Base-by-base conservation (phyloP, 1,140 invertebrate genomes). In the Zophobas atratus region DNA sequence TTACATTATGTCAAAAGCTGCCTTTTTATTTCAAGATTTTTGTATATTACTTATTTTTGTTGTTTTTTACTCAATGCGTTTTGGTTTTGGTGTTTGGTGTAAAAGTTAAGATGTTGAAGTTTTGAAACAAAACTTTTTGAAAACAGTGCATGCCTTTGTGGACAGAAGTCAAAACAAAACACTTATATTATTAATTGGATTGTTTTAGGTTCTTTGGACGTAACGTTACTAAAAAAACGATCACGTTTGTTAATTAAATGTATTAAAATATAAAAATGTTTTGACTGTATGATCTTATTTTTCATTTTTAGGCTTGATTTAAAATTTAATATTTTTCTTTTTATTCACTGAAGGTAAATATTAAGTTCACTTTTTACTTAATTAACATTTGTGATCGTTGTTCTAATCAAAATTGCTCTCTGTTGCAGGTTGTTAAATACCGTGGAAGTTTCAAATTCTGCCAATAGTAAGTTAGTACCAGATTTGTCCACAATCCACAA, bases 401-500 rank as follows among this genome's bases (percentile, higher is more conserved):
- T 56, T 1, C 6, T 33, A 63, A 38, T 38, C 36, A 34, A 63
- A 63, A 6, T 63, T 46, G 38, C 33, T 43, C 33, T 67, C 60
- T 67, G 60, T 67, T 67, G n/a, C 60, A 67, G 60, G 43, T 67
- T 67, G 32, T 33, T 67, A 43, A 67, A 43, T 67, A 43, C 60
- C 6, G 39, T 67, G 33, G 60, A 67, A 67, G 60, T 67, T 41
- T 41, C 60, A 4, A 8, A n/a, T 41, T 41, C 78, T 8, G 67
- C 78, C 8, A 75, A 77, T 60, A 81, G 84, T 46, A 86, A 86
- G 67, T 80, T 86, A 56, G 81, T 86, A 32, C 86, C 86, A 39
- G 85, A 86, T 80, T 77, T 86, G 39, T 81, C 81, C 57, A 86
- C 86, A 39, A 86, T 86, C 70, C 86, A 86, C 67, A 86, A 86